Evolutionary conservation across 1,140 invertebrate genomes (phyloP), one percentile per base, ranked within the genome.

Genomic region (Ectropis grisescens): DNA sequence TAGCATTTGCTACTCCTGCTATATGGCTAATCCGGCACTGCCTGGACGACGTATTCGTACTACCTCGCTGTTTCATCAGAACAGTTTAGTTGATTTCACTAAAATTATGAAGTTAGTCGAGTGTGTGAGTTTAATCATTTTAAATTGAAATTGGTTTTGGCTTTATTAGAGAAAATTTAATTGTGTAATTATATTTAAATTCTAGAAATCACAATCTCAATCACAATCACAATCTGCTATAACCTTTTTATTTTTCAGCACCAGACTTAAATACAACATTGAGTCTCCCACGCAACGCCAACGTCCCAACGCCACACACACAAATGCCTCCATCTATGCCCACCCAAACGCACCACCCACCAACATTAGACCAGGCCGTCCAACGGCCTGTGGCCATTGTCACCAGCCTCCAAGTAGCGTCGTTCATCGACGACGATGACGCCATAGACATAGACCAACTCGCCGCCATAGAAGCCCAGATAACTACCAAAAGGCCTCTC

Each of bases 391-490:
- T 56, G 6, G 49, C 58, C 5, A 31, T 37, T 11, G 56, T 59
- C 6, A 55, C 53, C 9, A 43, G 50, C 28, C 10, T 55, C 8
- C 58, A 58, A 54, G 41, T 10, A 26, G 4, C 47, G n/a, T 29
- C 47, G 16, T 50, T 36, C 29, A 59, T 65, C 8, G 38, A 30
- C 1, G 69, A 75, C 19, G 66, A 75, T 19, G 67, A 69, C 24
- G 67, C 70, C 8, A 58, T 75, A 28, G 66, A 75, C 14, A 16
- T 70, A 2, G 58, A 72, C n/a, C 49, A 69, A 48, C 11, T 75
- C 13, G 59, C 43, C 7, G 62, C 55, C 2, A 55, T 75, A 24
- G 70, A 75, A 50, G 58, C 52, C 2, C 42, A 67, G 46, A 35
- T 58, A 14, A 37, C 14, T 12, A 38, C 11, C 8, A 75, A 71